These are phyloP conservation scores for Brachionus rubens DNA, from an alignment of 1,140 invertebrate species.

Conservation along the genomic window DNA sequence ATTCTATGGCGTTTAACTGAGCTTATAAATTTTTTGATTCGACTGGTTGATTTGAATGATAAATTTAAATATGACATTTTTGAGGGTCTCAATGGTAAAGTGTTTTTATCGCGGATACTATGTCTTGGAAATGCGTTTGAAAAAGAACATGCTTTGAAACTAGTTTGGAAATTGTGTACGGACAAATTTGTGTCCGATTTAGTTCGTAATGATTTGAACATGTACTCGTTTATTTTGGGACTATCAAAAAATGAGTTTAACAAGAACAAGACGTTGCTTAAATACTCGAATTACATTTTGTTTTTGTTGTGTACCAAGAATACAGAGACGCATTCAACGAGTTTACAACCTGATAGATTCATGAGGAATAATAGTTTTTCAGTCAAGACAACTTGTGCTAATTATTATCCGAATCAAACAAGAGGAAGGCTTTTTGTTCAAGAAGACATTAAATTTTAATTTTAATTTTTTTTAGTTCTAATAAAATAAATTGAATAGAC, in stretches of 20 bases:
- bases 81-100: neutral
- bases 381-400: neutral
- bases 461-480: too few species aligned
- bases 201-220: constrained; percentile 4
- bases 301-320: neutral
- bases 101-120: neutral
- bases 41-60: constrained; percentile 2
- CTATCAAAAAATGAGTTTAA: constrained; percentile 12
- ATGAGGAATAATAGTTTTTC: neutral
- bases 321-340: neutral
- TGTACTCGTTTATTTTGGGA: constrained; percentile 17
- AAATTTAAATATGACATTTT: constrained; percentile 24
- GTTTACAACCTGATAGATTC: neutral
- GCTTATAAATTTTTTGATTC: constrained; percentile 3
- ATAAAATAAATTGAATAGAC: too few species aligned
- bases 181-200: neutral
- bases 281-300: constrained; percentile 34
- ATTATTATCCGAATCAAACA: neutral
- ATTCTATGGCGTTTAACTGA: neutral
- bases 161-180: constrained; percentile 28
- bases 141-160: constrained; percentile 24
- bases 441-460: constrained; percentile 10
- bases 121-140: constrained; percentile 11
- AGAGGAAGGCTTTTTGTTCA: neutral
- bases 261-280: constrained; percentile 8